Evolutionary conservation across 2,113 vertebrate species (phyloP).

Genomic region (Grammomys surdaster): DNA sequence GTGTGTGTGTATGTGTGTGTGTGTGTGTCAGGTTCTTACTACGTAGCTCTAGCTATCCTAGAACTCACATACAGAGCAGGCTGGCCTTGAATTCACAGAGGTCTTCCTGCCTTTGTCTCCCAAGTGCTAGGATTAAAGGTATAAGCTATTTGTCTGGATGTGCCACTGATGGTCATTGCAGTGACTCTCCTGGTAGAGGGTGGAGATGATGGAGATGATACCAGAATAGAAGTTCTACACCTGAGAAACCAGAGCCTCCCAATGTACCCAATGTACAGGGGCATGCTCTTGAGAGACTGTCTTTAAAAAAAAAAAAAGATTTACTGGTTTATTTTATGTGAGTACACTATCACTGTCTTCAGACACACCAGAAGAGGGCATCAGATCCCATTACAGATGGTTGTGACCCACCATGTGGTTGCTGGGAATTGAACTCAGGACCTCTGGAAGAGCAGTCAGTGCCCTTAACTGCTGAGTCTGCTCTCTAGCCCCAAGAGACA

Average conservation of each 20-base stretch:
- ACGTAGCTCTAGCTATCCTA: neutral
- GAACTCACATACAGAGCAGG: neutral
- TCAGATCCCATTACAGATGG: too few species aligned
- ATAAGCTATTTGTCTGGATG: neutral
- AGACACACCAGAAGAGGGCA: too few species aligned
- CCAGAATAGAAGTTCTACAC: neutral
- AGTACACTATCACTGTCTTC: too few species aligned
- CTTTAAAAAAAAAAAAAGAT: too few species aligned
- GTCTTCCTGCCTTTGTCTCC: neutral
- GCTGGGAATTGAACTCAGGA: too few species aligned
- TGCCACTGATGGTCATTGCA: neutral
- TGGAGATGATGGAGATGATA: neutral
- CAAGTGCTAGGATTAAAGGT: neutral
- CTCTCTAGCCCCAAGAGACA: neutral
- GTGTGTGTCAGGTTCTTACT: neutral
- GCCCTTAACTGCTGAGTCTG: too few species aligned
- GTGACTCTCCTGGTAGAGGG: neutral
- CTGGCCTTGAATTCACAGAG: neutral
- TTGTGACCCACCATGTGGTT: too few species aligned
- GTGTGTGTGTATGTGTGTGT: too few species aligned
- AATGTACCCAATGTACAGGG: neutral
- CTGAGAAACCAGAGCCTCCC: neutral
- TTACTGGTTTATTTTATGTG: too few species aligned
- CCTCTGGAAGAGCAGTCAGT: too few species aligned
- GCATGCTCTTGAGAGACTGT: neutral